Conservation (phyloP, 2,888 invertebrate genomes). For the Nomada ferruginata region DNA sequence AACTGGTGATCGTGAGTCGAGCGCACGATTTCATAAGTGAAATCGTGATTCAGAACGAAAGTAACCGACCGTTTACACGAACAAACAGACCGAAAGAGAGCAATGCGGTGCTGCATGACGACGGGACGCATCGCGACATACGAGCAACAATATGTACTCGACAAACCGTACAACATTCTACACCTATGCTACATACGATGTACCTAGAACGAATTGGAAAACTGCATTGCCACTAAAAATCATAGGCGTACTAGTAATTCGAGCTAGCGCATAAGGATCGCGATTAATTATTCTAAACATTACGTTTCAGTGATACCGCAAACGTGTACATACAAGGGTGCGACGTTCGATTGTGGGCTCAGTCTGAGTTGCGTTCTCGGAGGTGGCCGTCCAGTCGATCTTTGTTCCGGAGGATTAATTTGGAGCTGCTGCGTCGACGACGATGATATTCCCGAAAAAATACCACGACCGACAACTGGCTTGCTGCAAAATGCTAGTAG, state of each 20-base stretch:
- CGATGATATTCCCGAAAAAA: slow-evolving; percentile 84
- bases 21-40: slow-evolving; percentile 76
- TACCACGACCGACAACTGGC: slow-evolving; percentile 80
- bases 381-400: slow-evolving; percentile 94
- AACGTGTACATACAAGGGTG: slow-evolving; percentile 93
- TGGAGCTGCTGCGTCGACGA: slow-evolving; percentile 97
- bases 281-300: background rate
- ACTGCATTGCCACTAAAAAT: too few species aligned
- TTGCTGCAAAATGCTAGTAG: slow-evolving; percentile 95
- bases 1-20: slow-evolving; percentile 53
- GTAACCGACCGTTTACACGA: slow-evolving; percentile 73
- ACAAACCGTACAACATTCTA: background rate
- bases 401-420: slow-evolving; percentile 96
- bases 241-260: background rate
- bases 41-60: slow-evolving; percentile 77
- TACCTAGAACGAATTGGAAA: background rate
- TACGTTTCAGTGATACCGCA: slow-evolving; percentile 92
- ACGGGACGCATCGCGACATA: slow-evolving; percentile 3
- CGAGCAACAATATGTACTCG: background rate
- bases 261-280: background rate
- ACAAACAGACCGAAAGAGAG: slow-evolving; percentile 78
- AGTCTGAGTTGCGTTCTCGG: slow-evolving; percentile 96
- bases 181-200: too few species aligned
- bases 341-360: slow-evolving; percentile 94
- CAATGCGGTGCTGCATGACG: slow-evolving; percentile 28